Percentiles rank a stretch among this genome's conserved stretches.
Evolutionary conservation across 1,140 invertebrate species (phyloP).

Genomic region (Hormaphis cornu): DNA sequence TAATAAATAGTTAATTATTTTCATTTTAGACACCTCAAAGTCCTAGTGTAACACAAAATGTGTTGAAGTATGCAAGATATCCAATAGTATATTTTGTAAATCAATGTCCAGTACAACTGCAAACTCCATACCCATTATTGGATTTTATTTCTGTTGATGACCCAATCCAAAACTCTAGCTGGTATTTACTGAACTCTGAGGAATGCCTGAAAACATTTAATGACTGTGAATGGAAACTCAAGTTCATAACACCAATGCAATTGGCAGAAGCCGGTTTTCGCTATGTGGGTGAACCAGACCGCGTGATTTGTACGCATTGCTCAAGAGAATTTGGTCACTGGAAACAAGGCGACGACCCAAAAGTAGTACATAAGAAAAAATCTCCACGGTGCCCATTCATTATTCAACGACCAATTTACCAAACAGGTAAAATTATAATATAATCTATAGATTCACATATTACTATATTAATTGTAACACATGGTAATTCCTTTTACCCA

Average conservation of each 20-base stretch:
- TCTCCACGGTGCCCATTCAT: conserved; percentile 43
- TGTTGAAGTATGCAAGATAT: background rate
- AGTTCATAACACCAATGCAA: conserved; percentile 34
- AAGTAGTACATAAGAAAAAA: conserved; percentile 69
- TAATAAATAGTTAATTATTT: background rate
- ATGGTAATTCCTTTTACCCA: no score
- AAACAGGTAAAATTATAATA: background rate
- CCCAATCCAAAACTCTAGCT: background rate
- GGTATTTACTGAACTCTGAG: background rate
- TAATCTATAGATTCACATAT: no score
- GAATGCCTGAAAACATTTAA: conserved; percentile 18
- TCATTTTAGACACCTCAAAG: background rate
- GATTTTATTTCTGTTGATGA: background rate
- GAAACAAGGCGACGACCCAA: conserved; percentile 68
- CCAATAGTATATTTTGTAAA: background rate
- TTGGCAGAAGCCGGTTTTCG: conserved; percentile 47
- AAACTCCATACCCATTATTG: background rate
- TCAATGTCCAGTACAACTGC: background rate
- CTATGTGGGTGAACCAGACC: conserved; percentile 55
- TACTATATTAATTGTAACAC: no score
- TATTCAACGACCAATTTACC: background rate
- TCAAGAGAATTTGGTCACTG: conserved; percentile 70
- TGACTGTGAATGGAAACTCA: conserved; percentile 35
- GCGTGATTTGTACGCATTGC: conserved; percentile 79
- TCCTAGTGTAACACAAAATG: background rate